Evolutionary conservation across 1,140 invertebrate genomes (phyloP), one percentile per base, ranked within the genome.

Genomic region (Scaptodrosophila lebanonensis): DNA sequence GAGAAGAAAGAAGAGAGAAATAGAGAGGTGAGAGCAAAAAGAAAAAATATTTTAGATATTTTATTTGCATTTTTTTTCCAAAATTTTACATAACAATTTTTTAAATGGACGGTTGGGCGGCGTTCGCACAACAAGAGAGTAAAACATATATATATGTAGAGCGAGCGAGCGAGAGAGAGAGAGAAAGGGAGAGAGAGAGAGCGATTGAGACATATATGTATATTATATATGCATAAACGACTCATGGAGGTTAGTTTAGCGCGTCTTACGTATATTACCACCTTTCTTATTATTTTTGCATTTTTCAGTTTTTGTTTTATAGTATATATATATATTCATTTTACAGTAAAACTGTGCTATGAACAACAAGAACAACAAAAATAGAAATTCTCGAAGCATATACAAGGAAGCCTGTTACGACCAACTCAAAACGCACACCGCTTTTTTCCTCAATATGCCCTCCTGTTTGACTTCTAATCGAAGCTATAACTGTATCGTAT

Each of bases 381-480:
- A 84, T 84, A 84, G 79, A 84, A 40, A 66, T 84, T 84, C 79
- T 84, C 79, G 82, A 84, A 84, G 79, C 79, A 84, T 84, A 84
- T 84, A 73, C 69, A 66, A 75, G 62, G 68, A 73, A 73, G 72
- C 63, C 68, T 73, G 39, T 22, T 66, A 48, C 66, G 49, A 69
- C 51, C 42, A 58, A 45, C 42, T 66, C 39, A 52, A 54, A 63
- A 59, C 63, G 59, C 63, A 53, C 42, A 15, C 12, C 54, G 47
- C 59, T 32, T 42, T 48, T 49, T 30, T 60, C 36, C 64, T 56
- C 22, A 22, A 40, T 25, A 52, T 45, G 20, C 11, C 17, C 36
- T 42, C 27, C 45, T 54, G 25, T 4, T 4, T 8, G 8, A 25
- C 22, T n/a, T 25, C 22, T 25, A 25, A 25, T n/a, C 22, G 22